Conservation (phyloP, 1,140 invertebrate species). For the Bemisia tabaci region DNA sequence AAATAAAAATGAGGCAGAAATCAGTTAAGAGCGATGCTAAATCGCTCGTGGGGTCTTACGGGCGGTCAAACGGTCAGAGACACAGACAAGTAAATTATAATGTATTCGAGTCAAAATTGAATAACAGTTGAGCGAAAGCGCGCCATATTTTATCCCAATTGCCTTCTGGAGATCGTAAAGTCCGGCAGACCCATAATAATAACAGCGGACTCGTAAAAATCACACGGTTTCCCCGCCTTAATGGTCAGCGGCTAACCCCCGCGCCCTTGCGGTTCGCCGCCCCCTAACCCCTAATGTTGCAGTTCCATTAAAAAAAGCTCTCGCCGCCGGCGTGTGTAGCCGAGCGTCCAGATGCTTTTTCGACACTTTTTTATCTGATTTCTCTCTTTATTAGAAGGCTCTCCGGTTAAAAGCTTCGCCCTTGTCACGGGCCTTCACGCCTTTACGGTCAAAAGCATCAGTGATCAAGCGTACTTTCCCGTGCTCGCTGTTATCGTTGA, state of each 20-base stretch:
- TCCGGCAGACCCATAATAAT: background rate
- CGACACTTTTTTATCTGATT: too few species aligned
- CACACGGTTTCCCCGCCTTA: background rate
- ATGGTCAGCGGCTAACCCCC: background rate
- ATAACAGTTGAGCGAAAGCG: background rate
- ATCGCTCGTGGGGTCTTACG: background rate
- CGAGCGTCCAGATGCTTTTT: too few species aligned
- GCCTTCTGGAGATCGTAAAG: background rate
- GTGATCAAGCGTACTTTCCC: too few species aligned
- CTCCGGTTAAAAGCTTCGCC: too few species aligned
- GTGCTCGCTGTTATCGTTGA: too few species aligned
- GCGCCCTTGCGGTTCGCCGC: background rate
- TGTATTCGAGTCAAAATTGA: background rate
- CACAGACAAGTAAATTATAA: background rate
- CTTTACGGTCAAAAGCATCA: too few species aligned
- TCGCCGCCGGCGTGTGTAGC: too few species aligned
- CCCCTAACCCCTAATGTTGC: background rate
- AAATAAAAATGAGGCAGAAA: too few species aligned
- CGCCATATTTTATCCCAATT: background rate
- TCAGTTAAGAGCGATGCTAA: background rate
- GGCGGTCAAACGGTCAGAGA: background rate
- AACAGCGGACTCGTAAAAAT: background rate
- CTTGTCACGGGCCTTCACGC: too few species aligned
- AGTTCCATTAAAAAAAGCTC: too few species aligned
- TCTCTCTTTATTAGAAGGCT: too few species aligned